phyloP scores from a whole-genome alignment of 2,888 invertebrate species.

The Tetrapedia diversipes region DNA sequence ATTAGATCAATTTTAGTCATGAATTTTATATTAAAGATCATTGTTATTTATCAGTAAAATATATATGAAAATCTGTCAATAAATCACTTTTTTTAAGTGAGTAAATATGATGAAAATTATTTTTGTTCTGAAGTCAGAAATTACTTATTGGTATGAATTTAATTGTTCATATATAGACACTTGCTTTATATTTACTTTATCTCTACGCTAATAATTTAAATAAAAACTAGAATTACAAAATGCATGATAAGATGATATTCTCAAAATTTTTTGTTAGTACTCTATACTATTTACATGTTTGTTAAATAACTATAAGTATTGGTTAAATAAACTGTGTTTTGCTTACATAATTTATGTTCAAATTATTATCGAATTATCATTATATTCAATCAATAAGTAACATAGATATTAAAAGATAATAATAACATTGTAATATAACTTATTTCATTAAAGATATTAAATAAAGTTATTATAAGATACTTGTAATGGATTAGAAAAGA shows the following conservation, averaged over 20 bases:
- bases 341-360: not conserved
- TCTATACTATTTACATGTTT: not conserved
- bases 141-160: conserved; percentile 20
- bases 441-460: no score
- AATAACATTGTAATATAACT: no score
- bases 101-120: no score
- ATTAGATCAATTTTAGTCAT: not conserved
- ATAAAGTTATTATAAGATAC: conserved; percentile 3
- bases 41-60: not conserved
- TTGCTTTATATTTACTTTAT: not conserved
- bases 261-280: not conserved
- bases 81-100: not conserved
- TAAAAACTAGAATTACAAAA: not conserved
- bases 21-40: not conserved
- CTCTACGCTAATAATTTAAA: conserved; percentile 11
- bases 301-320: not conserved
- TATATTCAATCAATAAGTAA: no score
- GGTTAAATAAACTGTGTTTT: not conserved
- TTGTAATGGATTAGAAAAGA: conserved; percentile 21
- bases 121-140: not conserved
- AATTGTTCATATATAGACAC: conserved; percentile 8
- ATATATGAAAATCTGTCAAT: not conserved
- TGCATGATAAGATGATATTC: not conserved
- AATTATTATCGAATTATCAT: no score
- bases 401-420: no score